Evolutionary conservation across 2,113 vertebrate genomes (phyloP).

Genomic region (Neoarius graeffei): DNA sequence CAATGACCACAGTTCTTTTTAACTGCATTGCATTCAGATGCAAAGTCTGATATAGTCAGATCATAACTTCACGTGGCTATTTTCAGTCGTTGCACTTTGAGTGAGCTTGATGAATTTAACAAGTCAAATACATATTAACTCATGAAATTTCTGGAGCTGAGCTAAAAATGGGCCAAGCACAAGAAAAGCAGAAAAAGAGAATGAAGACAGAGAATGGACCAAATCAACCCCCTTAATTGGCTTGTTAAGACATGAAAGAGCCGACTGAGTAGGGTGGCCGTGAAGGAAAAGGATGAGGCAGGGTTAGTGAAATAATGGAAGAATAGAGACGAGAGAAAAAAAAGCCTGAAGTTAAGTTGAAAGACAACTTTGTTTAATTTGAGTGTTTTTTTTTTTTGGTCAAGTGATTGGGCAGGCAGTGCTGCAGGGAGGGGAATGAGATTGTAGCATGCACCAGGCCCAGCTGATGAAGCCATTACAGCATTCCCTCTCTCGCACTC

Average conservation of each 20-base stretch:
- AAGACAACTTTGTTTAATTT: constrained; percentile 66
- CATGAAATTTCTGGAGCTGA: constrained; percentile 44
- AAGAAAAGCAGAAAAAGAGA: constrained; percentile 31
- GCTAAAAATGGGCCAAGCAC: constrained; percentile 50
- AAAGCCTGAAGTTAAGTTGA: constrained; percentile 56
- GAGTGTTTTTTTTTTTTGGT: constrained; percentile 57
- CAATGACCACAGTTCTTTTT: constrained; percentile 38
- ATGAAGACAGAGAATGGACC: constrained; percentile 38
- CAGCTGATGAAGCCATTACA: constrained; percentile 79
- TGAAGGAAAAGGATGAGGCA: constrained; percentile 55
- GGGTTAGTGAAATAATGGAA: constrained; percentile 44
- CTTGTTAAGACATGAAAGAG: constrained; percentile 64
- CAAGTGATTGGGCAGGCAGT: constrained; percentile 63
- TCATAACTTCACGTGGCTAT: constrained; percentile 25
- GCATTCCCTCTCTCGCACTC: constrained; percentile 67
- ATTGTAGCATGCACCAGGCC: constrained; percentile 66
- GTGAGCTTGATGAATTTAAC: constrained; percentile 44
- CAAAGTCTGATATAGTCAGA: constrained; percentile 28
- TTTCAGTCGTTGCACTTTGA: constrained; percentile 25
- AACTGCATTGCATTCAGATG: constrained; percentile 32
- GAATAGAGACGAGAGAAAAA: constrained; percentile 30
- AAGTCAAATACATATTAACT: constrained; percentile 42
- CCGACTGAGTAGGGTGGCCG: constrained; percentile 48
- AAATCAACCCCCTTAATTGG: constrained; percentile 63
- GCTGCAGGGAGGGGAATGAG: constrained; percentile 67